Percentiles rank a stretch among this genome's conserved stretches.
Evolutionary conservation across 2,113 vertebrate species (phyloP).

Genomic region (Thermophis baileyi): DNA sequence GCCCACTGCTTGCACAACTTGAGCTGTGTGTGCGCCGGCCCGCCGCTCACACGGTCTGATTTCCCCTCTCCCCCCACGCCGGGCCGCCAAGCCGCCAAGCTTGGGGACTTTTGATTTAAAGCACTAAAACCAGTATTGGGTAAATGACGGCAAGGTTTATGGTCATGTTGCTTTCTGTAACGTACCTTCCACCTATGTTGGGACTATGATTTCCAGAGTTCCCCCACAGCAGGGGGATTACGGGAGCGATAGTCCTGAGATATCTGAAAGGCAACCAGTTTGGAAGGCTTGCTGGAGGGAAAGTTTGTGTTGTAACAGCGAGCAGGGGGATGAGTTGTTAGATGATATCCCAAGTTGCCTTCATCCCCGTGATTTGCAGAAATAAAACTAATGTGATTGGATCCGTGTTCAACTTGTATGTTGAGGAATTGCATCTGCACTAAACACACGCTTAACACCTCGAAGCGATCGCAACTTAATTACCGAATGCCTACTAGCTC

Average conservation of each 20-base stretch:
- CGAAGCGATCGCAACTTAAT: constrained; percentile 65
- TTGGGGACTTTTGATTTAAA: no score
- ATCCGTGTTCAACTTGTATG: constrained; percentile 19
- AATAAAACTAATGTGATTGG: constrained; percentile 65
- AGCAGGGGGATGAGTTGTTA: neutral
- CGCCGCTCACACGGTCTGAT: no score
- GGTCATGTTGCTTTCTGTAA: neutral
- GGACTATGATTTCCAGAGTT: neutral
- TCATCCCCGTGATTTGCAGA: constrained; percentile 41
- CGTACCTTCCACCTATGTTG: neutral
- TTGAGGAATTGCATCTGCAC: neutral
- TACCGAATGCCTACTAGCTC: constrained; percentile 53
- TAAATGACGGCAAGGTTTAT: neutral
- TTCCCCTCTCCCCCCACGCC: no score
- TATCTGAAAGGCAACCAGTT: neutral
- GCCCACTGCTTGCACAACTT: no score
- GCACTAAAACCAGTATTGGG: no score
- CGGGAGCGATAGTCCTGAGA: neutral
- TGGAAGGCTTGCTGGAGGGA: neutral
- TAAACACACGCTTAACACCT: constrained; percentile 62
- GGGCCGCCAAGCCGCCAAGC: no score
- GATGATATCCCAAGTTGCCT: neutral
- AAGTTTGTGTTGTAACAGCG: neutral
- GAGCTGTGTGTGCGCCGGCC: no score
- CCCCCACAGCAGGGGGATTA: neutral